Evolutionary conservation across 2,797 vertebrate species (phyloP).

Genomic region (Betta splendens): DNA sequence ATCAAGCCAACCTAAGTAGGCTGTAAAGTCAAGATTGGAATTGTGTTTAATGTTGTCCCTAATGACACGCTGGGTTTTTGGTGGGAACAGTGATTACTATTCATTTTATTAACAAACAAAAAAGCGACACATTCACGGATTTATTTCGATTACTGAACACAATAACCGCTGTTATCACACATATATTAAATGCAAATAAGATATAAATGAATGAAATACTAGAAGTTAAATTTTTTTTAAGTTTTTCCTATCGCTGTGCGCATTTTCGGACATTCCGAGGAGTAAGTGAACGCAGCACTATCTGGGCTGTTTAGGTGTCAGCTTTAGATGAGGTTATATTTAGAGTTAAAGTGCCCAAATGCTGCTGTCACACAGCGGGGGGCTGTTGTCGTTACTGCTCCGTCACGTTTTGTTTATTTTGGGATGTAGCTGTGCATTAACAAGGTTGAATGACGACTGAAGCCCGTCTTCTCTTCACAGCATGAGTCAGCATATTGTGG

Average conservation of each 20-base stretch:
- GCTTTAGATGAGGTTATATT: conserved; percentile 76
- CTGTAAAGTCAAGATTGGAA: rapidly evolving
- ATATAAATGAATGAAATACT: no score
- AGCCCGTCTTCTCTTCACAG: neutral
- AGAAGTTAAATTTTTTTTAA: no score
- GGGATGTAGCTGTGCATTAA: neutral
- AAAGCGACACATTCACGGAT: neutral
- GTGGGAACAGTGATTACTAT: no score
- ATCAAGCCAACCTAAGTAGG: no score
- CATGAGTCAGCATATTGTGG: conserved; percentile 24
- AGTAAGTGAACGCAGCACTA: conserved; percentile 53
- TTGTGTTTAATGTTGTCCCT: neutral
- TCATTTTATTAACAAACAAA: no score
- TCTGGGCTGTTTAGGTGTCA: conserved; percentile 59
- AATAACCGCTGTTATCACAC: neutral
- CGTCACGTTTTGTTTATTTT: conserved; percentile 3
- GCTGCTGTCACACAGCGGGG: conserved; percentile 3
- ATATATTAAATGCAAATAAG: no score
- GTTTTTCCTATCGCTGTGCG: rapidly evolving
- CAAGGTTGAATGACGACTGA: neutral
- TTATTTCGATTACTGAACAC: rapidly evolving
- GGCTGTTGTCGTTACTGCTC: conserved; percentile 16
- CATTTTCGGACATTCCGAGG: neutral
- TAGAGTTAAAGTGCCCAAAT: conserved; percentile 79
- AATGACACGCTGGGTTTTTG: rapidly evolving